These are phyloP conservation scores for Enhydra lutris DNA, from an alignment of 2,113 vertebrate genomes.

Conservation along the genomic window DNA sequence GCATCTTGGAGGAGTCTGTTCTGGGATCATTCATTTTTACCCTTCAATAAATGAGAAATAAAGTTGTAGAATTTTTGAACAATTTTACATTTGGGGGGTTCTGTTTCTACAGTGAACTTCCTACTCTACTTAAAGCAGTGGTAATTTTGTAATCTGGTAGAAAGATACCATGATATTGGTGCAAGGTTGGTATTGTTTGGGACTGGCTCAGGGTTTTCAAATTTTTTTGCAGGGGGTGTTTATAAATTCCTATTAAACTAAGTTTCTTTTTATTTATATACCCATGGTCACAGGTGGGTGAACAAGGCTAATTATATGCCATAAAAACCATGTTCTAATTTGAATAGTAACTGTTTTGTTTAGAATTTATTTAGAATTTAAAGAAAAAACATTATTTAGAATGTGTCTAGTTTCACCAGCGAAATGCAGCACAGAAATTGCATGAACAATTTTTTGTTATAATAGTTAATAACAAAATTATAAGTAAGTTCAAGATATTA, in stretches of 20 bases:
- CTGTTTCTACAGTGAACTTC: neutral
- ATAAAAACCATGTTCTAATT: neutral
- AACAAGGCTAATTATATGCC: neutral
- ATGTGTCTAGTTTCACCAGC: neutral
- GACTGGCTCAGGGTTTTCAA: neutral
- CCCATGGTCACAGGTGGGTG: neutral
- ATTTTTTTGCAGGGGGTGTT: neutral
- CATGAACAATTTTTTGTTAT: neutral
- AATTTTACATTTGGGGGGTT: neutral
- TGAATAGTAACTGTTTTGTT: neutral
- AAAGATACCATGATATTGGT: neutral
- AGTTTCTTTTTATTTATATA: neutral
- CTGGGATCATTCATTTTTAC: neutral
- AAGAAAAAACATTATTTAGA: neutral
- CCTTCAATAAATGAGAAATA: neutral
- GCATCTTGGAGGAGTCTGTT: neutral
- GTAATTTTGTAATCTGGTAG: neutral
- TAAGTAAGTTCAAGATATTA: neutral
- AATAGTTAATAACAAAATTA: neutral
- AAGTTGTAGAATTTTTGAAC: neutral
- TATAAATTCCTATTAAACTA: neutral
- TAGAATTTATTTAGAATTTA: constrained; percentile 11
- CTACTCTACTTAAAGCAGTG: neutral
- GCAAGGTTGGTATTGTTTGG: neutral
- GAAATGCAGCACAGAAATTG: neutral